Evolutionary conservation across 2,113 vertebrate genomes (phyloP).

Genomic region (Neopipo cinnamomea): DNA sequence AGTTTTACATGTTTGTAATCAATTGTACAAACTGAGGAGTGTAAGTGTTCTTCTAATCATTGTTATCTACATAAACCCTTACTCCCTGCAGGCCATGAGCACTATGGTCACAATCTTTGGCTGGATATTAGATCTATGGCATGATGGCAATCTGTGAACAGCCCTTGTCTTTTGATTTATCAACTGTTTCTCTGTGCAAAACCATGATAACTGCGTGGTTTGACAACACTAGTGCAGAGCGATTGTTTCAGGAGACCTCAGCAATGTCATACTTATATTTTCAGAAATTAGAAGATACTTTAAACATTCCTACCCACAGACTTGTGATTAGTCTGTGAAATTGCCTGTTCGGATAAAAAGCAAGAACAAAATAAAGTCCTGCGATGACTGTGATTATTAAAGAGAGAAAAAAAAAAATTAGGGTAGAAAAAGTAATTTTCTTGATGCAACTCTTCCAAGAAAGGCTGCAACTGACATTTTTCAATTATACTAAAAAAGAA

Average conservation of each 20-base stretch:
- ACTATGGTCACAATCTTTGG: background rate
- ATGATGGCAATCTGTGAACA: background rate
- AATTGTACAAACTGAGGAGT: background rate
- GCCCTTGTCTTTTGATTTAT: background rate
- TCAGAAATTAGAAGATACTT: background rate
- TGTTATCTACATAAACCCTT: background rate
- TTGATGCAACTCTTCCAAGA: background rate
- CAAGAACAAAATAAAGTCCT: background rate
- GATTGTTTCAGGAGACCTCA: background rate
- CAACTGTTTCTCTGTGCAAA: background rate
- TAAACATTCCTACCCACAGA: background rate
- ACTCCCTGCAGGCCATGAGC: background rate
- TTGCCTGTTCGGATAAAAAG: background rate
- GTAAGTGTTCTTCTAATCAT: background rate
- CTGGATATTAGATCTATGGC: background rate
- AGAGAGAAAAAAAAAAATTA: background rate
- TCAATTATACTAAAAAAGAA: background rate
- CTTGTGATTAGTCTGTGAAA: background rate
- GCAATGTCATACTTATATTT: background rate
- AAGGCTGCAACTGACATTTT: background rate
- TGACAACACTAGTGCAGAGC: background rate
- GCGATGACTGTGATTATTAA: background rate
- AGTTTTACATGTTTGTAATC: background rate
- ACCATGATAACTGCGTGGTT: background rate
- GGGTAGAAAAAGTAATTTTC: constrained; percentile 5